Evolutionary conservation across 2,797 vertebrate genomes (phyloP).

Genomic region (Petrocephalus sullivani): DNA sequence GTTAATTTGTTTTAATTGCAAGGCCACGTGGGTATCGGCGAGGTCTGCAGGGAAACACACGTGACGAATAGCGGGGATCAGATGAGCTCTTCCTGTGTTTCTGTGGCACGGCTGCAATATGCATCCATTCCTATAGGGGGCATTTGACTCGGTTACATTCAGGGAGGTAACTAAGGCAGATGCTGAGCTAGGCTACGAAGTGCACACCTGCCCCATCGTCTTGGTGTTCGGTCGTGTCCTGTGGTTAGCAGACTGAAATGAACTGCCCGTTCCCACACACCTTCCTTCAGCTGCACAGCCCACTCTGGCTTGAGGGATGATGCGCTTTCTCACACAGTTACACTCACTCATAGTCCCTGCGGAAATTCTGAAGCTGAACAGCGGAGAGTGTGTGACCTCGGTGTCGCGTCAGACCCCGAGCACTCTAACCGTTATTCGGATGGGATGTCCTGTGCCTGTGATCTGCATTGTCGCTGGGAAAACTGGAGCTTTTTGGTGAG

Average conservation of each 20-base stretch:
- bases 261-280: neutral
- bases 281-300: neutral
- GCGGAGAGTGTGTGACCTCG: too few relatives aligned
- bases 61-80: neutral
- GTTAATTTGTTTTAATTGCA: conserved; percentile 18
- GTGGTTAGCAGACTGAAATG: neutral
- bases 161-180: neutral
- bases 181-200: neutral
- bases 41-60: neutral
- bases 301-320: too few relatives aligned
- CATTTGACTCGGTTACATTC: neutral
- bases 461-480: neutral
- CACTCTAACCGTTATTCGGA: neutral
- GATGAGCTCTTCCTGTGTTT: neutral
- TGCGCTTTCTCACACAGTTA: neutral
- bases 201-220: too few relatives aligned
- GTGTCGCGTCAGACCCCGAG: neutral
- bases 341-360: too few relatives aligned
- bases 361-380: too few relatives aligned
- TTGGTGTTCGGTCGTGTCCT: neutral
- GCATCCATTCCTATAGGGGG: neutral
- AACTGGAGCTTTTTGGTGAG: neutral
- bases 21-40: neutral
- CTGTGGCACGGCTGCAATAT: neutral
- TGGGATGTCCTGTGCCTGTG: neutral